Evolutionary conservation across 2,888 invertebrate genomes (phyloP).

Genomic region (Chorisops tibialis): DNA sequence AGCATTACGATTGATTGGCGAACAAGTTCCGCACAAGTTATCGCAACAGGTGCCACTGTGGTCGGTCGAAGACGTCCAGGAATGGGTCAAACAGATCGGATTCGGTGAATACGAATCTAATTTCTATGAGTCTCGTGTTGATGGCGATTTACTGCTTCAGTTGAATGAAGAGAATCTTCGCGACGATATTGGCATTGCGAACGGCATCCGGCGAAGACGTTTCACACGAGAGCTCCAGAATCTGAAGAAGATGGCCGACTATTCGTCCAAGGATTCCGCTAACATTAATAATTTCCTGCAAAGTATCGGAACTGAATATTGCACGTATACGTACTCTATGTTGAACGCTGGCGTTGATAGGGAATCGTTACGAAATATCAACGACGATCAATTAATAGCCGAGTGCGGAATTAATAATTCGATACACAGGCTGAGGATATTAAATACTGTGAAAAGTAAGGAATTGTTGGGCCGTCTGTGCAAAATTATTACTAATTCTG

Average conservation of each 20-base stretch:
- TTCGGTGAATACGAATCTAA: constrained; percentile 79
- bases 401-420: constrained; percentile 94
- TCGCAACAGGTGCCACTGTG: constrained; percentile 98
- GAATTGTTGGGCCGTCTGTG: neutral
- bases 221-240: constrained; percentile 90
- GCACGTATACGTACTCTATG: constrained; percentile 96
- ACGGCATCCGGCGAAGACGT: constrained; percentile 88
- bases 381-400: constrained; percentile 84
- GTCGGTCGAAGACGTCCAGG: constrained; percentile 93
- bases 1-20: constrained; percentile 87
- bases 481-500: neutral
- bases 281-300: constrained; percentile 83
- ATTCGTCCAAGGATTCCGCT: constrained; percentile 89
- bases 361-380: constrained; percentile 77
- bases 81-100: constrained; percentile 98
- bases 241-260: constrained; percentile 94
- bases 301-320: constrained; percentile 81
- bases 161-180: constrained; percentile 87
- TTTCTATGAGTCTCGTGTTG: constrained; percentile 89
- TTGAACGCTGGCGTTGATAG: constrained; percentile 92
- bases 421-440: constrained; percentile 87
- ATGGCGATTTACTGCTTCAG: constrained; percentile 92
- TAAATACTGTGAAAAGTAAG: constrained; percentile 72
- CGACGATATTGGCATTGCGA: constrained; percentile 88
- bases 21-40: constrained; percentile 94